Conservation (phyloP, 92 coral and sea anemone species). For the Epizoanthus scotinus region DNA sequence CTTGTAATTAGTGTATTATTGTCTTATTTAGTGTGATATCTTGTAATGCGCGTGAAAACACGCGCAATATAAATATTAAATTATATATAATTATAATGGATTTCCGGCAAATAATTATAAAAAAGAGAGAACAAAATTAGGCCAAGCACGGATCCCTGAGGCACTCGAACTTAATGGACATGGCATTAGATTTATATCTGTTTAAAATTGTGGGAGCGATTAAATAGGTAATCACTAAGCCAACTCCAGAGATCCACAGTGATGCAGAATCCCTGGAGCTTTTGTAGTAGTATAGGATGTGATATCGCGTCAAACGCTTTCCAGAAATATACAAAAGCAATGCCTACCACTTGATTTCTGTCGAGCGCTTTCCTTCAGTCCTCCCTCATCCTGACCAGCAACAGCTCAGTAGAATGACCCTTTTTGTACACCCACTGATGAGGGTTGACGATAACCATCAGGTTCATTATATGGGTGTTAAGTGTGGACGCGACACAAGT, state of each 20-base stretch:
- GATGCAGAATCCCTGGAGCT: conserved; percentile 53
- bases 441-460: conserved; percentile 20
- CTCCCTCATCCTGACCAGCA: conserved; percentile 47
- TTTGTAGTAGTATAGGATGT: conserved; percentile 33
- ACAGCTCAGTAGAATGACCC: background rate
- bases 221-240: conserved; percentile 48
- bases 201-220: conserved; percentile 11
- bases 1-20: too few species aligned
- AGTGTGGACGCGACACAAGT: conserved; percentile 38
- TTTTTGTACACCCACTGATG: conserved; percentile 45
- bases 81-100: too few species aligned
- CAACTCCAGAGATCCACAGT: conserved; percentile 53
- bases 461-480: conserved; percentile 26
- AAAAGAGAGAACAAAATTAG: too few species aligned
- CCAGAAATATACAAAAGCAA: conserved; percentile 42
- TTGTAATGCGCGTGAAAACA: too few species aligned
- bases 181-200: conserved; percentile 20
- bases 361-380: conserved; percentile 52
- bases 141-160: conserved; percentile 46
- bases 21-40: too few species aligned
- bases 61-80: too few species aligned
- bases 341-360: conserved; percentile 31
- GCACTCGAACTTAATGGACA: conserved; percentile 45
- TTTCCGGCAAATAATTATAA: too few species aligned
- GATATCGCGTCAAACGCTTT: conserved; percentile 47